Base-by-base conservation (phyloP, 2,113 vertebrate genomes). In the Bujurquina vittata region DNA sequence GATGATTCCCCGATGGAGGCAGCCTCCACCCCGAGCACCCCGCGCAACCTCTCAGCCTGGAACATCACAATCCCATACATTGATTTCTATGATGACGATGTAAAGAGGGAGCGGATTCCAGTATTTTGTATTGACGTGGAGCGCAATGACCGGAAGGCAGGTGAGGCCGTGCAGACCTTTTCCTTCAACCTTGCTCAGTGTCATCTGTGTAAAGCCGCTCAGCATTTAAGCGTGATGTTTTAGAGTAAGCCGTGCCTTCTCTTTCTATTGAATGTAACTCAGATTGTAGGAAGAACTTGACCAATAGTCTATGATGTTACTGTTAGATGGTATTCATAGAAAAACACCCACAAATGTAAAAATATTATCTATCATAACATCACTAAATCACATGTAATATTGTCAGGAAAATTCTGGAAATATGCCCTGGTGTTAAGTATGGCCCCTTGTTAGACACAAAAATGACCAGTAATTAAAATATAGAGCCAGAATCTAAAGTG, bases 111-210 rank as follows among this genome's bases (percentile, higher is more conserved):
- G 89, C 96, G 97, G 91, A 96, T 99, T 86, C 98, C 98, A 10
- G 98, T 99, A 18, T 99, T 98, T 95, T 98, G 97, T 87, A 99
- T 99, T 80, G 98, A 99, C 69, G 98, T 99, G 54, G 98, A 99
- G 92, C 97, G 98, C 88, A 99, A 98, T 26, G 98, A 99, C 91
- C 96, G 97, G 90, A 96, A 95, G 88, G 96, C 97, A 92, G 97
- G 98, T 99, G 94, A 85, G 94, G 33, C 31, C 31, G 7, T 2
- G 57, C 6, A 5, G 15, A 40, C 18, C 4, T 2, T 18, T 52
- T 15, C 26, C 14, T n/a, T 65, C 20, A 31, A 22, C 54, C 37
- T 79, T 8, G 20, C 5, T 62, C 4, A 62, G 31, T 43, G 65
- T 46, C 54, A 43, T 20, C 77, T 22, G 22, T 29, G 22, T 35